Percentiles rank a stretch among this genome's conserved stretches.
These are phyloP conservation scores for Lacerta agilis DNA, from an alignment of 2,797 vertebrate genomes.

Conservation along the genomic window DNA sequence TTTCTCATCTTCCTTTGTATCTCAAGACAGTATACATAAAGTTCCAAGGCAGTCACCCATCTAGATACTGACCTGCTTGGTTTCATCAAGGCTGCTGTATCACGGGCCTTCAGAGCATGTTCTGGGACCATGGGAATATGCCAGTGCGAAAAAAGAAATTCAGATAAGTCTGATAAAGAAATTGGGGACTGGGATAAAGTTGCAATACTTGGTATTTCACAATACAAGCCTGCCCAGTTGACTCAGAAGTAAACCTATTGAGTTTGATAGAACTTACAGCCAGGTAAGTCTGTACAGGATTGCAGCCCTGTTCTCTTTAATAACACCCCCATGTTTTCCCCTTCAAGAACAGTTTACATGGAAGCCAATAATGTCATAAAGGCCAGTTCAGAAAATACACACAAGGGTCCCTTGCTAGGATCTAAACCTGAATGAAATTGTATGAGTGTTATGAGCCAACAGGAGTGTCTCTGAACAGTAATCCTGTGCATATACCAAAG, in stretches of 20 bases:
- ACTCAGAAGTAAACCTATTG: no score
- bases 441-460: conserved; percentile 16
- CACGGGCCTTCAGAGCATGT: neutral
- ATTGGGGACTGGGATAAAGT: neutral
- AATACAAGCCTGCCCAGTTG: no score
- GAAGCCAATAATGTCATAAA: conserved; percentile 7
- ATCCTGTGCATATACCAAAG: conserved; percentile 22
- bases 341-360: no score
- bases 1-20: neutral
- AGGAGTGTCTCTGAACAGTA: conserved; percentile 37
- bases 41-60: neutral
- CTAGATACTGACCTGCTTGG: neutral
- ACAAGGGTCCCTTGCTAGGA: conserved; percentile 39
- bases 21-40: neutral
- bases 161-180: neutral
- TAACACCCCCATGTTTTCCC: no score
- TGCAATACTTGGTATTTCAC: neutral
- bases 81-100: neutral
- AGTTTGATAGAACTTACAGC: no score
- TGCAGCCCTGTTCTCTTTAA: no score
- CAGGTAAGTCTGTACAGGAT: no score
- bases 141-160: neutral
- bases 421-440: conserved; percentile 59
- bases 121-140: neutral
- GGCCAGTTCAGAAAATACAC: conserved; percentile 60